A percentile compares a stretch with the other conserved stretches of the same genome.
phyloP scores from a whole-genome alignment of 1,140 invertebrate genomes.

The Wasmannia auropunctata region DNA sequence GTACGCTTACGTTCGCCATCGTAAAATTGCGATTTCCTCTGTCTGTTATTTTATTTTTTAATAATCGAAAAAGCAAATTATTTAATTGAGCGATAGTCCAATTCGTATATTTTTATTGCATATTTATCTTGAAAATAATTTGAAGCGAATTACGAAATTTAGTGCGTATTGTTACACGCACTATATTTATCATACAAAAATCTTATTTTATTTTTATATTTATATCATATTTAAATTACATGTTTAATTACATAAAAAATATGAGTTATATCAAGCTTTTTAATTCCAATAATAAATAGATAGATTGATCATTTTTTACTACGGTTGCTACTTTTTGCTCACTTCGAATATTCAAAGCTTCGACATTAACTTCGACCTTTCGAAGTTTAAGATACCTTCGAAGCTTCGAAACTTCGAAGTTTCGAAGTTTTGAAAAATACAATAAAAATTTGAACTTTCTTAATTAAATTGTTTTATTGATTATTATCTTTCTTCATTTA shows the following conservation, averaged over 20 bases:
- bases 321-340: no score
- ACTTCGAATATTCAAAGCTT: no score
- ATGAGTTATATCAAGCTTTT: neutral
- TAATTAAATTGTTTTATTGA: no score
- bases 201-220: neutral
- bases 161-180: neutral
- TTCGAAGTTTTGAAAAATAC: no score
- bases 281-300: no score
- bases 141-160: neutral
- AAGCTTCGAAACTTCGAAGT: no score
- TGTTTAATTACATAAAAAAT: neutral
- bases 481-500: no score
- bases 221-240: conserved; percentile 1
- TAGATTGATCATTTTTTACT: no score
- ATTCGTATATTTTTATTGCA: neutral
- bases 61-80: neutral
- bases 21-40: neutral
- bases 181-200: neutral
- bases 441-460: no score
- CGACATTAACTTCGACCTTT: no score
- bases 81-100: neutral
- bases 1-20: neutral
- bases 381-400: no score
- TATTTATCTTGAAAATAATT: conserved; percentile 11
- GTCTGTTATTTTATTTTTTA: neutral